These are phyloP conservation scores for Drosophila arizonae DNA, from an alignment of 1,140 invertebrate species.

Conservation along the genomic window DNA sequence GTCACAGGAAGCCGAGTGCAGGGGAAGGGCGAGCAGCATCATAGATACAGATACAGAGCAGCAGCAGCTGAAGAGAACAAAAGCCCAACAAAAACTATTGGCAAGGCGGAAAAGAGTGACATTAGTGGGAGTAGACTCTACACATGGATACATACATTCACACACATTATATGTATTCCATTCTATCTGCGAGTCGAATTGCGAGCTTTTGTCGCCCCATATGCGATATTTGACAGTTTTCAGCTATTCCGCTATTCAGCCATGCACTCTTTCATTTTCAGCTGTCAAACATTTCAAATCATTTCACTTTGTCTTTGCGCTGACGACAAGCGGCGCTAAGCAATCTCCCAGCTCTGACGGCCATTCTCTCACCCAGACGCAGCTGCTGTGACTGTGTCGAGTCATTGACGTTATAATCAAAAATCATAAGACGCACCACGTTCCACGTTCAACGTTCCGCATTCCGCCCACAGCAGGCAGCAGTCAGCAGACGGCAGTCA, in stretches of 20 bases:
- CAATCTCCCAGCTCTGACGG: conserved; percentile 9
- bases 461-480: background rate
- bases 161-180: background rate
- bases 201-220: conserved; percentile 52
- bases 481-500: too few relatives aligned
- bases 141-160: background rate
- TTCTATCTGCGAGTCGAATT: conserved; percentile 9
- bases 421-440: conserved; percentile 64
- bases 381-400: conserved; percentile 48
- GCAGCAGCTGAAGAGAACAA: conserved; percentile 34
- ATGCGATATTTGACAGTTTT: conserved; percentile 42
- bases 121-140: conserved; percentile 31
- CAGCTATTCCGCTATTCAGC: conserved; percentile 10
- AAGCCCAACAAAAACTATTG: conserved; percentile 44
- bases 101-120: conserved; percentile 50
- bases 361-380: conserved; percentile 7
- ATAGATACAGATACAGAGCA: conserved; percentile 1
- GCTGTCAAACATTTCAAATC: conserved; percentile 58
- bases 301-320: conserved; percentile 42
- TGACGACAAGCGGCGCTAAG: conserved; percentile 47
- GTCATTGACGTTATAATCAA: conserved; percentile 70
- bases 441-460: conserved; percentile 7
- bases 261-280: conserved; percentile 38
- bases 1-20: conserved; percentile 35
- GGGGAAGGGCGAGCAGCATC: conserved; percentile 7